Evolutionary conservation across 2,797 vertebrate genomes (phyloP).

Genomic region (Champsocephalus esox): DNA sequence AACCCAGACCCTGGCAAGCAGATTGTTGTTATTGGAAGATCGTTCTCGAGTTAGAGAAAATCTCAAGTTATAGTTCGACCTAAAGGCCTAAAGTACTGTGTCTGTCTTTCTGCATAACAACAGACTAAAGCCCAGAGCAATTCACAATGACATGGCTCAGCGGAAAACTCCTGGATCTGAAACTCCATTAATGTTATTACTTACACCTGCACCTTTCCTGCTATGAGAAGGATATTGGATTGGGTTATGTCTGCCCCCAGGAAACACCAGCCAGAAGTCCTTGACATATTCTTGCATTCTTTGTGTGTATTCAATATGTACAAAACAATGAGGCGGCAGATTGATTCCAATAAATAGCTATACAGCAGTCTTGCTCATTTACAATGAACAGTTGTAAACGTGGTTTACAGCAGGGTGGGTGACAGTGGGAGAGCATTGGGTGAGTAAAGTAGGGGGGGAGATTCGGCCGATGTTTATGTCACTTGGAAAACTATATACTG

Average conservation of each 20-base stretch:
- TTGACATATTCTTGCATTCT: constrained; percentile 1
- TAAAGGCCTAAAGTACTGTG: constrained; percentile 1
- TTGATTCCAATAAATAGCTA: neutral
- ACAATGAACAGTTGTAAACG: neutral
- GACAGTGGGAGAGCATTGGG: neutral
- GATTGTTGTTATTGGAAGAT: constrained; percentile 5
- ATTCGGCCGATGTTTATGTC: neutral
- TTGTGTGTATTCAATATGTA: neutral
- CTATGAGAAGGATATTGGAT: neutral
- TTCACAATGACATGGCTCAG: neutral
- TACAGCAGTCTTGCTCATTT: neutral
- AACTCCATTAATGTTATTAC: constrained; percentile 2
- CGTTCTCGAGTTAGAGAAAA: constrained; percentile 11
- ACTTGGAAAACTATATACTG: neutral
- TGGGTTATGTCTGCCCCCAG: neutral
- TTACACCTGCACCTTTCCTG: neutral
- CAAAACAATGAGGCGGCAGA: neutral
- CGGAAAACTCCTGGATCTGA: neutral
- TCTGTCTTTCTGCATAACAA: neutral
- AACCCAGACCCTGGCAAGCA: constrained; percentile 9
- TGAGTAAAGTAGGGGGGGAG: neutral
- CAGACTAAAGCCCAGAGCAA: neutral
- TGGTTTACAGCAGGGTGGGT: neutral
- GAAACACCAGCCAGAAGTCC: neutral
- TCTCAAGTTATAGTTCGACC: constrained; percentile 4